Conservation (phyloP, 1,140 invertebrate species). For the Aricia agestis region DNA sequence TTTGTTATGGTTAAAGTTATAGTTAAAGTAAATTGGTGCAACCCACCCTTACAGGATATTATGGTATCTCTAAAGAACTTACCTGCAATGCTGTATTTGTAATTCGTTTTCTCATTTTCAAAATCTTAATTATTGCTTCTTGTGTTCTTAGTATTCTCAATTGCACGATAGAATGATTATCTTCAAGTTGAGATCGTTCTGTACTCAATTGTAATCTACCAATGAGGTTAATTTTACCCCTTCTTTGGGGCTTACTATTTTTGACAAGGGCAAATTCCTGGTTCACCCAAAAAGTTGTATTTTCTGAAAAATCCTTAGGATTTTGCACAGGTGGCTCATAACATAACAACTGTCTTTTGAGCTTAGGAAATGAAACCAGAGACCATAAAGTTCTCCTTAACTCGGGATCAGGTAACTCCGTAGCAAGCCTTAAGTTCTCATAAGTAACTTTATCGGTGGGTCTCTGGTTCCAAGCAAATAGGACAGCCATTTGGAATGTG, state of each 20-base stretch:
- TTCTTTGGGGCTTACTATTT: slow-evolving; percentile 94
- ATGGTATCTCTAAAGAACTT: slow-evolving; percentile 2
- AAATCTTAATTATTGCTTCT: slow-evolving; percentile 99
- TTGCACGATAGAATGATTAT: slow-evolving; percentile 98
- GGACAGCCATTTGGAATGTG: slow-evolving; percentile 99
- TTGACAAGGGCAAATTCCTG: slow-evolving; percentile 95
- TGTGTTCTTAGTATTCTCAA: slow-evolving; percentile 92
- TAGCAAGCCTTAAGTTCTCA: slow-evolving; percentile 96
- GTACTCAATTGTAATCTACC: slow-evolving; percentile 95
- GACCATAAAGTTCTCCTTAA: slow-evolving; percentile 97
- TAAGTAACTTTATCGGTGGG: slow-evolving; percentile 94
- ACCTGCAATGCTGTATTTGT: slow-evolving; percentile 94
- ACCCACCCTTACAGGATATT: too few species aligned
- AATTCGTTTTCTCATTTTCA: slow-evolving; percentile 98
- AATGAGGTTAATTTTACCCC: slow-evolving; percentile 96
- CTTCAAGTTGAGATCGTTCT: slow-evolving; percentile 95
- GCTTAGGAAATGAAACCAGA: slow-evolving; percentile 96
- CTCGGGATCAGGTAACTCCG: slow-evolving; percentile 97
- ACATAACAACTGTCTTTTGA: slow-evolving; percentile 93
- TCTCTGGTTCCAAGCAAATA: slow-evolving; percentile 99
- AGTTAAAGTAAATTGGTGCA: too few species aligned
- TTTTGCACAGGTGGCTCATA: slow-evolving; percentile 87
- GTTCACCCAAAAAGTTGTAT: slow-evolving; percentile 97
- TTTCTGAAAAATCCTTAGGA: slow-evolving; percentile 95
- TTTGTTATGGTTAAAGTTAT: too few species aligned